These are phyloP conservation scores for Drosophila anceps DNA, from an alignment of 2,888 invertebrate species.

Conservation along the genomic window DNA sequence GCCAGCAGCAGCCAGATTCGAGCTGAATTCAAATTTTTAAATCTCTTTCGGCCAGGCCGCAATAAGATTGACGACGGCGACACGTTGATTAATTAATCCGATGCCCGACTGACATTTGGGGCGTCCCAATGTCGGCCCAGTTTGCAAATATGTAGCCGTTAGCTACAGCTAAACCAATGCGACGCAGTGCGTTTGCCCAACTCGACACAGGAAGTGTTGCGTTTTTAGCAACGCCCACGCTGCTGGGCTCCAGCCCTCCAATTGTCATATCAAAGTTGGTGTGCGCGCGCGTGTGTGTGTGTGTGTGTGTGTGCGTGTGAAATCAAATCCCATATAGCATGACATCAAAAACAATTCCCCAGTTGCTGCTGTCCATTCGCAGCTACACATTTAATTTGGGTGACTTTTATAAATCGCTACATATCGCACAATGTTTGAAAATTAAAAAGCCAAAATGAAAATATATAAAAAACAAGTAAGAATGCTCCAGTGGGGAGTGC, in stretches of 20 bases:
- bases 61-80: slow-evolving; percentile 75
- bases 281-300: slow-evolving; percentile 9
- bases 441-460: slow-evolving; percentile 36
- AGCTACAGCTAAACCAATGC: slow-evolving; percentile 26
- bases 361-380: slow-evolving; percentile 81
- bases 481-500: not conserved
- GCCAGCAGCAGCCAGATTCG: slow-evolving; percentile 36
- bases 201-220: slow-evolving; percentile 53
- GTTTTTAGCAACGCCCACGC: slow-evolving; percentile 44
- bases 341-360: slow-evolving; percentile 75
- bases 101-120: slow-evolving; percentile 63
- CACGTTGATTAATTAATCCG: slow-evolving; percentile 81
- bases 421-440: slow-evolving; percentile 72
- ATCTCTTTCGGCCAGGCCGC: slow-evolving; percentile 31
- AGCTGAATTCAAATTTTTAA: slow-evolving; percentile 47
- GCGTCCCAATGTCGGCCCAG: slow-evolving; percentile 35
- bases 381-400: slow-evolving; percentile 68
- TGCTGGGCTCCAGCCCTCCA: slow-evolving; percentile 12
- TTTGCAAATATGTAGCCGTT: slow-evolving; percentile 46
- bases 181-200: slow-evolving; percentile 22
- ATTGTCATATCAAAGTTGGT: slow-evolving; percentile 53
- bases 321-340: slow-evolving; percentile 79
- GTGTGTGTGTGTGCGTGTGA: slow-evolving; percentile 45
- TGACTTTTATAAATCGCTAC: slow-evolving; percentile 83
- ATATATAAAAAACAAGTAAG: slow-evolving; percentile 22